Conservation (phyloP, 2,888 invertebrate genomes). For the Urechis unicinctus region DNA sequence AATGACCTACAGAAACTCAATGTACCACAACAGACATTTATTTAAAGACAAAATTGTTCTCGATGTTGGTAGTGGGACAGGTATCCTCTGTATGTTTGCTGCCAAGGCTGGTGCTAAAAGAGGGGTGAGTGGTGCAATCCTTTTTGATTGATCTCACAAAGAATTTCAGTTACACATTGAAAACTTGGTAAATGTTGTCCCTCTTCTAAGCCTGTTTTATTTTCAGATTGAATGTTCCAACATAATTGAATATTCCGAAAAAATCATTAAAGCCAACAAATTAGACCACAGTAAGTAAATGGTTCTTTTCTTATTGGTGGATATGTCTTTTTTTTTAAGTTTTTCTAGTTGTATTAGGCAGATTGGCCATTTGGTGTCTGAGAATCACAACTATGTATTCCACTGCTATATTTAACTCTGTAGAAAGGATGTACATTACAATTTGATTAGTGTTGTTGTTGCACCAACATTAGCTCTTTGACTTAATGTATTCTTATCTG, state of each 20-base stretch:
- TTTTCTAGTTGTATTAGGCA: background rate
- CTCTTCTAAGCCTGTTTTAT: conserved; percentile 13
- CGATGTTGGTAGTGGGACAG: conserved; percentile 98
- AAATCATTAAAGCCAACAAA: conserved; percentile 72
- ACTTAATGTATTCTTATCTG: too few relatives aligned
- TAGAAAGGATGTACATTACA: too few relatives aligned
- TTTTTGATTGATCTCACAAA: too few relatives aligned
- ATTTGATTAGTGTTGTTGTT: too few relatives aligned
- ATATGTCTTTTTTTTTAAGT: background rate
- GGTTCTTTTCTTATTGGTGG: background rate
- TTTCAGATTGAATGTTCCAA: conserved; percentile 86
- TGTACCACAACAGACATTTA: conserved; percentile 98
- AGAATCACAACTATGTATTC: too few relatives aligned
- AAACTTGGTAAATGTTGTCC: background rate
- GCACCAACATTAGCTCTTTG: too few relatives aligned
- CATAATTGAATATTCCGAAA: conserved; percentile 93
- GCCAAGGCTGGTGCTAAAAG: conserved; percentile 94
- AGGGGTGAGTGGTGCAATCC: conserved; percentile 89
- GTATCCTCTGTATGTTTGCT: conserved; percentile 98
- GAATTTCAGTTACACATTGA: background rate
- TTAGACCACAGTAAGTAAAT: conserved; percentile 37
- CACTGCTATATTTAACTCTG: too few relatives aligned
- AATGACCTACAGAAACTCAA: conserved; percentile 94
- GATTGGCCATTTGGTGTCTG: too few relatives aligned
- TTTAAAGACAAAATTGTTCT: conserved; percentile 88